phyloP scores from a whole-genome alignment of 2,888 invertebrate genomes.

The Sialis lutaria region DNA sequence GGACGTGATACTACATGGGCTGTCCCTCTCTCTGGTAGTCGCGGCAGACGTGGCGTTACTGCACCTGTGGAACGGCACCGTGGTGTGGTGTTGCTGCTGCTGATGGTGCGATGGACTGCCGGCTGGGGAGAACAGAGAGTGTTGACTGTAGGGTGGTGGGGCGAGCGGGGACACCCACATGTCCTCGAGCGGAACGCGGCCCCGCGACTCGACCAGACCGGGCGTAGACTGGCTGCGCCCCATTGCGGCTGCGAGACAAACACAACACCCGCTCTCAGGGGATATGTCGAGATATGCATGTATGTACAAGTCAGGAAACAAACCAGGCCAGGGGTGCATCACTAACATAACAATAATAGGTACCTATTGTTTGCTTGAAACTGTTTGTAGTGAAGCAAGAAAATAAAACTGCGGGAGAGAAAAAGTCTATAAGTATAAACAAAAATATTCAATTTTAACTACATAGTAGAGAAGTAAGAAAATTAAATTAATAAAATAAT shows the following conservation, averaged over 20 bases:
- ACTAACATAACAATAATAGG: no score
- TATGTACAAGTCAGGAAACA: no score
- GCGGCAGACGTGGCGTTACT: slow-evolving; percentile 31
- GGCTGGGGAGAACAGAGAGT: slow-evolving; percentile 14
- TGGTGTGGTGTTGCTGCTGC: slow-evolving; percentile 9
- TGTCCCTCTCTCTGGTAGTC: slow-evolving; percentile 26
- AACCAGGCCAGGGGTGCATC: no score
- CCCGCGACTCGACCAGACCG: slow-evolving; percentile 83
- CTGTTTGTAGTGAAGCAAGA: no score
- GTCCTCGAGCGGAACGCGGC: slow-evolving; percentile 74
- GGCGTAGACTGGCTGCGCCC: slow-evolving; percentile 93
- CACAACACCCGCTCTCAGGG: no score
- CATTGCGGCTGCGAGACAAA: slow-evolving; percentile 58
- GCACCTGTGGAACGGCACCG: slow-evolving; percentile 23
- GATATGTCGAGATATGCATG: no score
- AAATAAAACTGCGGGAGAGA: no score
- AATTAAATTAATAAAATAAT: no score
- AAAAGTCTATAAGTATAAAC: no score
- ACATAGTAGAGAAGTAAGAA: no score
- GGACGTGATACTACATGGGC: slow-evolving; percentile 30
- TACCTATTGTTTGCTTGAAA: no score
- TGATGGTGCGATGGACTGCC: background rate
- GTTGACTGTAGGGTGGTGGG: slow-evolving; percentile 5
- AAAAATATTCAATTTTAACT: no score
- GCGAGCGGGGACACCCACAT: slow-evolving; percentile 51